A percentile compares a stretch with the other conserved stretches of the same genome.
Conservation (phyloP, 1,140 invertebrate species). For the Ditylenchus dipsaci region DNA sequence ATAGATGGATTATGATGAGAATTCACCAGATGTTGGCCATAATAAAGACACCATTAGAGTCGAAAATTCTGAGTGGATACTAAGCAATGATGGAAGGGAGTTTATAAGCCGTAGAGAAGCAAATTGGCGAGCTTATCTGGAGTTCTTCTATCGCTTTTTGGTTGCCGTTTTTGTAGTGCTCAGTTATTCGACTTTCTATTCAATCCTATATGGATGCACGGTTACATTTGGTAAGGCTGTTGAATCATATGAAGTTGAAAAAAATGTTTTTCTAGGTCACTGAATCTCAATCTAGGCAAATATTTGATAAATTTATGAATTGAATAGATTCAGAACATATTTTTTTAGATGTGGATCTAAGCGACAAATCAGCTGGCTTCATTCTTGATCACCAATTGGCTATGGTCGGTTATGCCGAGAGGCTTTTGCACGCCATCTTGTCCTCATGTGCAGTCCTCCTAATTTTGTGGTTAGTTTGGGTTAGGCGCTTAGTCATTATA, state of each 20-base stretch:
- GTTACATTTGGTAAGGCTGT: conserved; percentile 36
- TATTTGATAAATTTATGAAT: too few relatives aligned
- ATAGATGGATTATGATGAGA: too few relatives aligned
- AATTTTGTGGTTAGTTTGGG: conserved; percentile 17
- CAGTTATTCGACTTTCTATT: conserved; percentile 47
- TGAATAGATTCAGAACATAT: too few relatives aligned
- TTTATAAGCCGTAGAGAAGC: background rate
- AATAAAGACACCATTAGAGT: background rate
- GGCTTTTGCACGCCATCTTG: conserved; percentile 24
- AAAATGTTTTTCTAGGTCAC: conserved; percentile 16
- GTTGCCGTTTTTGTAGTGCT: conserved; percentile 29
- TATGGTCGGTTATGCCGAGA: conserved; percentile 20
- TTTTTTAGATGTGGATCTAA: conserved; percentile 17
- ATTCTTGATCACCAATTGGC: conserved; percentile 31
- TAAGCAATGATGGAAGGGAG: background rate
- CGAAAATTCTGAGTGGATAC: background rate
- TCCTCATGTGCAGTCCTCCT: conserved; percentile 4
- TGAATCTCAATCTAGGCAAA: conserved; percentile 14
- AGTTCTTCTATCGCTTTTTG: conserved; percentile 31
- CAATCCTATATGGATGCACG: conserved; percentile 48
- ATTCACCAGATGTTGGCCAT: too few relatives aligned
- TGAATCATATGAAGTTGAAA: background rate
- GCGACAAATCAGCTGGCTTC: conserved; percentile 31
- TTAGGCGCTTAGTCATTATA: too few relatives aligned
- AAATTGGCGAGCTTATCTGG: background rate